Evolutionary conservation across 1,140 invertebrate genomes (phyloP).

Genomic region (Harpegnathos saltator): DNA sequence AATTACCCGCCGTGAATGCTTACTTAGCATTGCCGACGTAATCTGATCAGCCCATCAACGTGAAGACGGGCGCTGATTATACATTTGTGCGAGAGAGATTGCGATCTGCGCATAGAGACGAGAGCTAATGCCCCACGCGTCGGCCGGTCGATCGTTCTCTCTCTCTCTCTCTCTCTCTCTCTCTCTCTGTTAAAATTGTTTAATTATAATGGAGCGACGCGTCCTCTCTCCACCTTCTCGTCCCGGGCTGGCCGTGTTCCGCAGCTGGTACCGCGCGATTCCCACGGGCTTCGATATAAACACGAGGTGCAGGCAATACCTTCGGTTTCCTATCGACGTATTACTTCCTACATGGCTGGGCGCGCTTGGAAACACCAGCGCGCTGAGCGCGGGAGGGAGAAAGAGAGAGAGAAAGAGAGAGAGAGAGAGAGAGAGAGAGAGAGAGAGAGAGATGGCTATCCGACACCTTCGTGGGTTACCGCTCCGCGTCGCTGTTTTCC

Average conservation of each 20-base stretch:
- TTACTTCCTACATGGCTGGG: slow-evolving; percentile 56
- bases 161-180: no score
- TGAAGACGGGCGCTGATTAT: slow-evolving; percentile 40
- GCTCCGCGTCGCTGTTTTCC: slow-evolving; percentile 64
- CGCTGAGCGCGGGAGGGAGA: slow-evolving; percentile 3
- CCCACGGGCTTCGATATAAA: slow-evolving; percentile 65
- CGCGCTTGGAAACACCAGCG: slow-evolving; percentile 60
- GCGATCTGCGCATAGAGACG: slow-evolving; percentile 42
- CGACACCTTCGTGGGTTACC: slow-evolving; percentile 64
- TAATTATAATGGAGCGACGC: slow-evolving; percentile 4
- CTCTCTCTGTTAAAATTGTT: slow-evolving; percentile 40
- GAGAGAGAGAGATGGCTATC: slow-evolving; percentile 63
- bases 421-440: slow-evolving; percentile 5
- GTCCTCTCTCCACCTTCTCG: no score
- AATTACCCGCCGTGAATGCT: slow-evolving; percentile 46
- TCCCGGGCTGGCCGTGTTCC: no score
- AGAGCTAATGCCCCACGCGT: slow-evolving; percentile 32
- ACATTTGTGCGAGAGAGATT: slow-evolving; percentile 66
- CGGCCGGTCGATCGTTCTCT: no score
- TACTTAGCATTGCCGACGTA: slow-evolving; percentile 56
- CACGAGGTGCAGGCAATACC: slow-evolving; percentile 64
- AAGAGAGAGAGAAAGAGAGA: slow-evolving; percentile 1
- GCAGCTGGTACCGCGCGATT: slow-evolving; percentile 52
- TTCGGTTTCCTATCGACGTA: slow-evolving; percentile 66
- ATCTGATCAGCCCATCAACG: slow-evolving; percentile 44